phyloP scores from a whole-genome alignment of 2,888 invertebrate species.

The Sussaba pulchella region DNA sequence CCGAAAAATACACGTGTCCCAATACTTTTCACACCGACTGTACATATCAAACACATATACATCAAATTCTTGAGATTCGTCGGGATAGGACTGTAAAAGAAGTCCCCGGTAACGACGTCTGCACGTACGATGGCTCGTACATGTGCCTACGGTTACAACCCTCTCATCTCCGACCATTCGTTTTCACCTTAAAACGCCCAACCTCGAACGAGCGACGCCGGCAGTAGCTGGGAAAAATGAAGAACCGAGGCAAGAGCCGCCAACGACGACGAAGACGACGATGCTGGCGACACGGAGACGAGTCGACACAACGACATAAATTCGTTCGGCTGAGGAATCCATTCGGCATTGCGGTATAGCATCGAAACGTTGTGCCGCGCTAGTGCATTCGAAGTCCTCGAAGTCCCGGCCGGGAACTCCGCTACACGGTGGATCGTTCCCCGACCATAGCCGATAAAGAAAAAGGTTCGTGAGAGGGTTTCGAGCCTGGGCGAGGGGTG shows the following conservation, averaged over 20 bases:
- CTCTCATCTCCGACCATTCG: slow-evolving; percentile 38
- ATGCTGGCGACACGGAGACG: slow-evolving; percentile 1
- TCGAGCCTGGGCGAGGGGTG: background rate
- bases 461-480: slow-evolving; percentile 48
- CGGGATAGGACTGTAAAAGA: background rate
- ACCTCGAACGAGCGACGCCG: background rate
- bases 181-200: slow-evolving; percentile 14
- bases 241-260: background rate
- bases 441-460: slow-evolving; percentile 52
- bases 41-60: background rate
- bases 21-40: too few relatives aligned
- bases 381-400: slow-evolving; percentile 40
- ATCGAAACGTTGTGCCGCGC: slow-evolving; percentile 11
- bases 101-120: slow-evolving; percentile 2
- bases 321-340: slow-evolving; percentile 22
- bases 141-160: slow-evolving; percentile 24
- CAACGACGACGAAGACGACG: background rate
- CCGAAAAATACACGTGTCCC: too few relatives aligned
- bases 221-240: slow-evolving; percentile 8
- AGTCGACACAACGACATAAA: slow-evolving; percentile 43
- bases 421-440: slow-evolving; percentile 13
- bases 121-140: slow-evolving; percentile 6
- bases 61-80: background rate
- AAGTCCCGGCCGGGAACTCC: background rate
- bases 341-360: slow-evolving; percentile 36